phyloP scores from a whole-genome alignment of 2,113 vertebrate genomes.

The Microcebus griseorufus region DNA sequence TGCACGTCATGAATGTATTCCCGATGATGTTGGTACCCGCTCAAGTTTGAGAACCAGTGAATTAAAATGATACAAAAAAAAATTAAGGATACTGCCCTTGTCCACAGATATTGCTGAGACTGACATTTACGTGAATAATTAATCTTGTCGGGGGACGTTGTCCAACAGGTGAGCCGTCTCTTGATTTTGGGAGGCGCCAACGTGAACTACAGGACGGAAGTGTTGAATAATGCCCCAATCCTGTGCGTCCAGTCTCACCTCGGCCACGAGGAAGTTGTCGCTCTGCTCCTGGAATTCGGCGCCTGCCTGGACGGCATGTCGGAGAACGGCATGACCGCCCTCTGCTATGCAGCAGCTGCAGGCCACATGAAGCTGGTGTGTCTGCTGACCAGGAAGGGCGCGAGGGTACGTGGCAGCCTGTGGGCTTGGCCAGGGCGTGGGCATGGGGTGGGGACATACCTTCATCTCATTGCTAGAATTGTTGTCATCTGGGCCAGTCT shows the following conservation, averaged over 20 bases:
- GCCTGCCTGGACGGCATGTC: constrained; percentile 92
- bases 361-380: constrained; percentile 92
- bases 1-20: no score
- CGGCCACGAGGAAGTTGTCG: constrained; percentile 94
- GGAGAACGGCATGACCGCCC: constrained; percentile 93
- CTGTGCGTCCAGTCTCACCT: constrained; percentile 96
- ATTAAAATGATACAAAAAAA: not conserved
- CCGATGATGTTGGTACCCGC: no score
- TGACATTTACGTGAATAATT: not conserved
- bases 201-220: constrained; percentile 97
- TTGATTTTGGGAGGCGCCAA: constrained; percentile 96
- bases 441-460: not conserved
- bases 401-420: constrained; percentile 87
- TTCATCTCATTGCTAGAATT: not conserved
- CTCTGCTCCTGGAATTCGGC: constrained; percentile 93
- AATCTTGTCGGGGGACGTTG: constrained; percentile 40
- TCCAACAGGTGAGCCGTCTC: constrained; percentile 94
- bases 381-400: constrained; percentile 92
- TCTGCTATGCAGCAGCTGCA: constrained; percentile 93
- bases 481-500: not conserved
- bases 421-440: not conserved
- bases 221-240: constrained; percentile 95
- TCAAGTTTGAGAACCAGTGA: not conserved
- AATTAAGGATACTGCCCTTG: not conserved
- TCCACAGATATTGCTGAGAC: not conserved